Base-by-base conservation (phyloP, 1,140 invertebrate genomes). In the Argopecten irradians region DNA sequence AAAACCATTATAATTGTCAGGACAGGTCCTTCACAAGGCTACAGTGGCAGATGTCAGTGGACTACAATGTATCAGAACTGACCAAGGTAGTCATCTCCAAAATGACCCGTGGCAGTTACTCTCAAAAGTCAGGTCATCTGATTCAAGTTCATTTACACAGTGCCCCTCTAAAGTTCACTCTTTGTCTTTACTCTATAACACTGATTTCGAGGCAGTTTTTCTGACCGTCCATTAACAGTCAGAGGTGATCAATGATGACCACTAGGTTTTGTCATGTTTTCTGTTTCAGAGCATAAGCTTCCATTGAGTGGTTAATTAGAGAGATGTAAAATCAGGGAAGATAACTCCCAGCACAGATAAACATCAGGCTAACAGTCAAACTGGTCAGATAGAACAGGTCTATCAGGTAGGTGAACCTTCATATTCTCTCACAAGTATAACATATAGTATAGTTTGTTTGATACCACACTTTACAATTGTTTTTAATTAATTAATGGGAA, bases 61-160 rank as follows among this genome's bases (percentile, higher is more conserved):
- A 71, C n/a, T 71, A 28, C n/a, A 28, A 71, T 71, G 55, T 71
- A 71, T 71, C 55, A 11, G 55, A 28, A n/a, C 16, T 28, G 55
- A 71, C 55, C 28, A 71, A n/a, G 28, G n/a, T 71, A 28, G 55
- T 71, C 55, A 71, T 71, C 22, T 28, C 22, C 11, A 71, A 16
- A 71, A n/a, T 71, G 55, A 71, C 55, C 55, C n/a, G 55, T 71
- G 55, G 55, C n/a, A 71, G 55, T 11, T n/a, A n/a, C n/a, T n/a
- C n/a, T n/a, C n/a, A n/a, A n/a, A n/a, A n/a, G n/a, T n/a, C n/a
- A n/a, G n/a, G n/a, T n/a, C n/a, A n/a, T n/a, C n/a, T n/a, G n/a
- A n/a, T n/a, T n/a, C n/a, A n/a, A n/a, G n/a, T n/a, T n/a, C n/a
- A n/a, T n/a, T n/a, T n/a, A n/a, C n/a, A n/a, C n/a, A n/a, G n/a